A percentile compares a stretch with the other conserved stretches of the same genome.
phyloP scores from a whole-genome alignment of 2,888 invertebrate genomes.

The Tupiocoris notatus region DNA sequence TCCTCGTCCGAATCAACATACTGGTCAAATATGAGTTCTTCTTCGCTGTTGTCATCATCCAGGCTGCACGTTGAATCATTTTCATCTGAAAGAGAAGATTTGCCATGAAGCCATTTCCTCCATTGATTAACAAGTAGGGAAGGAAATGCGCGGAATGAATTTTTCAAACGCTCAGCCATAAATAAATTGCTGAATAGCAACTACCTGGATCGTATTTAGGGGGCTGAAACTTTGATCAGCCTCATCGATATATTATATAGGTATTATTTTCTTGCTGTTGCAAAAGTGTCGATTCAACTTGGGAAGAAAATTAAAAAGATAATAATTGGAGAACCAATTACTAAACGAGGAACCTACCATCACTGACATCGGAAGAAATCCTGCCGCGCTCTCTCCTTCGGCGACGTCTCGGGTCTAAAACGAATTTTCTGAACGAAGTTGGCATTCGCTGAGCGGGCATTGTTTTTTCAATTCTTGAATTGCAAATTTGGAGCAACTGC shows the following conservation, averaged over 20 bases:
- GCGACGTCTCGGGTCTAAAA: constrained; percentile 49
- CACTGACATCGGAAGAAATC: constrained; percentile 49
- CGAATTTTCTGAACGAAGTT: constrained; percentile 49
- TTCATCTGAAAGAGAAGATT: constrained; percentile 53
- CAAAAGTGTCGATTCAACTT: not conserved
- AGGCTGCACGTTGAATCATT: constrained; percentile 56
- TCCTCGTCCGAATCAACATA: constrained; percentile 48
- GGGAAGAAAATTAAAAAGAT: not conserved
- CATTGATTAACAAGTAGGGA: no score
- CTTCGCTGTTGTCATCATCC: constrained; percentile 53
- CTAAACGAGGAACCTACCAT: constrained; percentile 45
- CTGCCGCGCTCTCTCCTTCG: constrained; percentile 50
- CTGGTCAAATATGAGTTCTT: constrained; percentile 50
- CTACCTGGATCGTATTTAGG: no score
- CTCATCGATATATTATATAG: no score
- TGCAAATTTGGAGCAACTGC: constrained; percentile 61
- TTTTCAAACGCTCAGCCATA: no score
- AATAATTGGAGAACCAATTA: not conserved
- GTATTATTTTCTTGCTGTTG: no score
- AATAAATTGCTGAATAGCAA: no score
- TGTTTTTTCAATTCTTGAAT: constrained; percentile 53
- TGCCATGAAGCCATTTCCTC: no score
- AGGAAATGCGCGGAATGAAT: no score
- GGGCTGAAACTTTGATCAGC: no score
- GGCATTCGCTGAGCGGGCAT: constrained; percentile 53